Conservation (phyloP, 2,888 invertebrate genomes). For the Thymelicus sylvestris region DNA sequence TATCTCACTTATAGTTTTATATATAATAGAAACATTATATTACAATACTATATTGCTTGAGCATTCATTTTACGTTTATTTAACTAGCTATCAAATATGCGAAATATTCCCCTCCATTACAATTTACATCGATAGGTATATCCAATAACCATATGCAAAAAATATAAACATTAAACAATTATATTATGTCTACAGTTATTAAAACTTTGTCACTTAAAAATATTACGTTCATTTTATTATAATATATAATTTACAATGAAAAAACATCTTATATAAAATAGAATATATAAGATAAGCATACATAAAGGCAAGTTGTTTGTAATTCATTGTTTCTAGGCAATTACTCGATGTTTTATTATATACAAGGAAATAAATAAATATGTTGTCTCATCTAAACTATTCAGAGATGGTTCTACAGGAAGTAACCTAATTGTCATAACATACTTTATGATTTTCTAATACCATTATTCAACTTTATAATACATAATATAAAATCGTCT, state of each 20-base stretch:
- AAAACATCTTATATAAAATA: constrained; percentile 36
- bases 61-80: constrained; percentile 31
- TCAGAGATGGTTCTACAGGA: constrained; percentile 14
- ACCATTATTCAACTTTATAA: constrained; percentile 18
- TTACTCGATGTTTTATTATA: constrained; percentile 12
- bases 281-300: constrained; percentile 24
- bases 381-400: neutral
- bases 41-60: constrained; percentile 32
- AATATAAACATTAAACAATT: constrained; percentile 20
- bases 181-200: constrained; percentile 14
- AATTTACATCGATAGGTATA: neutral
- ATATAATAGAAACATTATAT: constrained; percentile 17
- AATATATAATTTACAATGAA: constrained; percentile 31
- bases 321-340: constrained; percentile 28
- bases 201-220: constrained; percentile 29
- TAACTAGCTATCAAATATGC: constrained; percentile 27
- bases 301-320: constrained; percentile 32
- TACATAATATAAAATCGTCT: constrained; percentile 22
- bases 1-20: constrained; percentile 9
- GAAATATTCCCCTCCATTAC: neutral
- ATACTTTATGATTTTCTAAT: constrained; percentile 21
- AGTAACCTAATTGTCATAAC: constrained; percentile 1
- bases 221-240: constrained; percentile 29
- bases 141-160: constrained; percentile 13
- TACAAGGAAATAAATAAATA: constrained; percentile 25